A percentile compares a stretch with the other conserved stretches of the same genome.
Evolutionary conservation across 2,888 invertebrate genomes (phyloP).

Genomic region (Dicyrtoma fusca): DNA sequence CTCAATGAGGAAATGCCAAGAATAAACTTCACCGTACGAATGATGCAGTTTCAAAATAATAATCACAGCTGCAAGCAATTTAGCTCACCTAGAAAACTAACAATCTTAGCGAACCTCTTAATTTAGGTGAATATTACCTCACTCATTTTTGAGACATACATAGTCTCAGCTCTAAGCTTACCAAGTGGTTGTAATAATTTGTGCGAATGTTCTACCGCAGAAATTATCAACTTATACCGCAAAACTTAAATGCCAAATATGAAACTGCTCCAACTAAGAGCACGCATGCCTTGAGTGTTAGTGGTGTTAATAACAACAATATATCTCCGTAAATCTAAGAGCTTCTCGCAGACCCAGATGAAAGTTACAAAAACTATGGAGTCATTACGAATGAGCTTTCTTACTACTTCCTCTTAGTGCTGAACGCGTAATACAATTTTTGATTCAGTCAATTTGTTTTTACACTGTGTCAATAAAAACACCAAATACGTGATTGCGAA

Average conservation of each 20-base stretch:
- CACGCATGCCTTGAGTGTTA: no score
- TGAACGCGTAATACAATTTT: no score
- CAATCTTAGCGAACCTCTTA: constrained; percentile 21
- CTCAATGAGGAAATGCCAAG: constrained; percentile 10
- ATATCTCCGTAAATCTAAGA: no score
- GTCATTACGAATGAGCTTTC: neutral
- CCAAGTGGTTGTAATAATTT: constrained; percentile 13
- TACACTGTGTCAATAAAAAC: no score
- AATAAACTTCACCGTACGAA: neutral
- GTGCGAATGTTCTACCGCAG: constrained; percentile 28
- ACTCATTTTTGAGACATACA: neutral
- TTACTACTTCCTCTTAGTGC: neutral
- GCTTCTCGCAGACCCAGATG: neutral
- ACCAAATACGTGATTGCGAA: no score
- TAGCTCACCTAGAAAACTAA: constrained; percentile 13
- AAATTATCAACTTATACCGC: constrained; percentile 22
- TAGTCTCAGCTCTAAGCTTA: neutral
- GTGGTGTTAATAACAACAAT: no score
- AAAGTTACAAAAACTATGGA: neutral
- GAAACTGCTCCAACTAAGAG: no score
- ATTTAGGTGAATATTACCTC: constrained; percentile 26
- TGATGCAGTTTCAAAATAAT: constrained; percentile 14
- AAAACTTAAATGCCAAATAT: constrained; percentile 1
- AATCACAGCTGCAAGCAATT: constrained; percentile 12
- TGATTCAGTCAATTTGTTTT: no score